Evolutionary conservation across 2,113 vertebrate species (phyloP), one percentile per base, ranked within the genome.

Genomic region (Corvus cornix): DNA sequence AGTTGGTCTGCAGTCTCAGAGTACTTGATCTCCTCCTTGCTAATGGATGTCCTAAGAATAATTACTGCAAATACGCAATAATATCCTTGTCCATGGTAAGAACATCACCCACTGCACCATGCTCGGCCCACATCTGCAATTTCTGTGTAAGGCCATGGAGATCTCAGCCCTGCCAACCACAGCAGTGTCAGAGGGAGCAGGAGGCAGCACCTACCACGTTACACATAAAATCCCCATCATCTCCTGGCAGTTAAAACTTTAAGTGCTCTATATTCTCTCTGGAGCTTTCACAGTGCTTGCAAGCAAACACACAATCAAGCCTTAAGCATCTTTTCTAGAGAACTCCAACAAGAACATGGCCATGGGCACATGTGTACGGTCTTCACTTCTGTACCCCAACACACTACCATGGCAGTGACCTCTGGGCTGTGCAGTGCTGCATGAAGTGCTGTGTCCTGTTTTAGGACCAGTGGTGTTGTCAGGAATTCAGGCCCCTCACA

Each of bases 131-230:
- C 9, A 31, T 9, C 39, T 75, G 31, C 56, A 73, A 51, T 13
- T 41, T 35, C 24, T 51, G 37, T 5, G 15, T 24, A 27, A 16
- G 51, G 39, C 37, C 5, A 4, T 10, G 44, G 48, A 64, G 48
- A 35, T 17, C 41, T 33, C 43, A 52, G 24, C 48, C 62, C 53
- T 52, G 74, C 55, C 49, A 51, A 35, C 11, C 49, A 35, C 55
- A 19, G 10, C 23, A 46, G 44, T 13, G 35, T 43, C 39, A 60
- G 30, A 49, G 44, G 59, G 16, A 16, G 3, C 28, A 73, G 64
- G 26, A 21, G 0, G 2, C 33, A 74, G 27, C 55, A 52, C 2
- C 16, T 4, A 27, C 21, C 7, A 28, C 0, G 0, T 31, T 6
- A 11, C 20, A 30, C 23, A 27, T 7, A 13, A 49, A 31, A 16